A percentile compares a stretch with the other conserved stretches of the same genome.
Evolutionary conservation across 2,797 vertebrate species (phyloP).

Genomic region (Anisognathus igniventris): DNA sequence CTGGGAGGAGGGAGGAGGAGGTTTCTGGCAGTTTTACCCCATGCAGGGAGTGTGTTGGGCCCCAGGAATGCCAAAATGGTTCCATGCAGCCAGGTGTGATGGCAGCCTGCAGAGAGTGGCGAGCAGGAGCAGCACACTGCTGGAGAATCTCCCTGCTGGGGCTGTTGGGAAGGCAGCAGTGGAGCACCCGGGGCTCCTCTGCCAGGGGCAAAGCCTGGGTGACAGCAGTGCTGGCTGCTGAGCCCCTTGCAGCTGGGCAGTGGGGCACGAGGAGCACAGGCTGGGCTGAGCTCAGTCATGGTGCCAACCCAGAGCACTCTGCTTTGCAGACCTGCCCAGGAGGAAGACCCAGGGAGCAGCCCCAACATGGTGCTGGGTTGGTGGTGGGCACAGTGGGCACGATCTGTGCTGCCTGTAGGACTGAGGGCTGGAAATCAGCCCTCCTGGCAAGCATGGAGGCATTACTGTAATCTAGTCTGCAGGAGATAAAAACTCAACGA

Average conservation of each 20-base stretch:
- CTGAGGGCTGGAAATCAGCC: not conserved
- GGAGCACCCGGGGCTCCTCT: not conserved
- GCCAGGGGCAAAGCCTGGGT: accelerated
- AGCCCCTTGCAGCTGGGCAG: not conserved
- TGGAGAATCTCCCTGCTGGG: not conserved
- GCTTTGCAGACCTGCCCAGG: not conserved
- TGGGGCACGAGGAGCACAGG: not conserved
- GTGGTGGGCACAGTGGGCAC: accelerated
- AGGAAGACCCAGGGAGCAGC: accelerated
- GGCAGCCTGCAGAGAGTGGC: not conserved
- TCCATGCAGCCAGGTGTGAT: not conserved
- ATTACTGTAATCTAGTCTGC: conserved; percentile 14
- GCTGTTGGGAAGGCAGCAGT: accelerated
- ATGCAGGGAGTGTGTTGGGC: not conserved
- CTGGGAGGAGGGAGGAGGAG: not conserved
- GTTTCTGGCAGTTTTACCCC: not conserved
- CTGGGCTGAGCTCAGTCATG: not conserved
- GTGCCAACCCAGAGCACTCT: not conserved
- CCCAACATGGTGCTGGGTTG: accelerated
- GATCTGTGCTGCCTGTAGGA: accelerated
- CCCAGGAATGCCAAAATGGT: accelerated
- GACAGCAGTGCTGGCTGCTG: not conserved
- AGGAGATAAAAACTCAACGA: not conserved
- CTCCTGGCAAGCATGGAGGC: not conserved
- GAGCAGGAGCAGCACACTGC: accelerated